Conservation (phyloP, 1,140 invertebrate species). For the Holotrichia oblita region DNA sequence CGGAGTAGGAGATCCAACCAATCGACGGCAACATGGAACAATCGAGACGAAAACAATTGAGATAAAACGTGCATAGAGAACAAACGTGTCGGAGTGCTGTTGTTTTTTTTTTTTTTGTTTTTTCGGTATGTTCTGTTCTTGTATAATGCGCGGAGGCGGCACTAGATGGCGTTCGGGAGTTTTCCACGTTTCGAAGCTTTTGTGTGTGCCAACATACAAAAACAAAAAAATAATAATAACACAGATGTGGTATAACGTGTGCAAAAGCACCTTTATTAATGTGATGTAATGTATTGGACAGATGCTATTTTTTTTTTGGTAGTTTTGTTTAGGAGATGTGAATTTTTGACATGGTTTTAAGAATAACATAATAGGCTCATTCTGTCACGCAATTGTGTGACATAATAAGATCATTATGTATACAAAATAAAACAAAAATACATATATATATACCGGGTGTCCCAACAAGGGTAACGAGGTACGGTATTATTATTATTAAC, state of each 20-base stretch:
- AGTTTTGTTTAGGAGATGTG: too few species aligned
- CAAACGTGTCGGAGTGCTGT: not conserved
- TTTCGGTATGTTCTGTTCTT: not conserved
- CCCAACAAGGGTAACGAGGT: too few species aligned
- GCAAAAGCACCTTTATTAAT: not conserved
- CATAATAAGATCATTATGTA: too few species aligned
- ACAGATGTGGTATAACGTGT: not conserved
- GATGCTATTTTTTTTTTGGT: too few species aligned
- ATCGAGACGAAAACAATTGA: constrained; percentile 58
- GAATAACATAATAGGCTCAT: too few species aligned
- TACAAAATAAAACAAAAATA: too few species aligned
- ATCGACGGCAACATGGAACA: constrained; percentile 57
- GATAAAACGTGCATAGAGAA: constrained; percentile 49
- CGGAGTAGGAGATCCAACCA: constrained; percentile 44
- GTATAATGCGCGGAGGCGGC: not conserved
- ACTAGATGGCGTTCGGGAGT: not conserved
- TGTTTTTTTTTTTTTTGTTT: too few species aligned
- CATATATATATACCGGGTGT: too few species aligned
- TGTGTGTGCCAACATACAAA: not conserved
- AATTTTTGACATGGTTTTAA: too few species aligned
- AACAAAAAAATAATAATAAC: not conserved
- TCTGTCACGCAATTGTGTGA: too few species aligned
- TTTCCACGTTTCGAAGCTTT: not conserved
- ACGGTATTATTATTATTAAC: too few species aligned
- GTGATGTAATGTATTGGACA: too few species aligned